Evolutionary conservation across 2,888 invertebrate species (phyloP).

Genomic region (Eupithecia exiguata): DNA sequence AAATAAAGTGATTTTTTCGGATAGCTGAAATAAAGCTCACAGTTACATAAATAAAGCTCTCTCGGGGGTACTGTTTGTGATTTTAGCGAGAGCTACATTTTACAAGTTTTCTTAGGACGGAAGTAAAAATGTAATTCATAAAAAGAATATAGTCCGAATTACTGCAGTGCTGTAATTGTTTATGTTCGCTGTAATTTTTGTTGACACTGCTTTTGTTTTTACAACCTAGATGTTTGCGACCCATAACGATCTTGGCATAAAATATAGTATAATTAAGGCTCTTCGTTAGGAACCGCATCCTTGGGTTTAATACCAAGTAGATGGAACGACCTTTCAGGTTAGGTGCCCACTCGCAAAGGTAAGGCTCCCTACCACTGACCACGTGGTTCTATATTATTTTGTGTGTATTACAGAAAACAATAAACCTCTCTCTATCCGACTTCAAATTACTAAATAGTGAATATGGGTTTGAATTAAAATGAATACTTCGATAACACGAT

Average conservation of each 20-base stretch:
- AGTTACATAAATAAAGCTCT: conserved; percentile 59
- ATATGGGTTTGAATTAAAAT: no score
- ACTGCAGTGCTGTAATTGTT: conserved; percentile 18
- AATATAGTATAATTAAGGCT: conserved; percentile 24
- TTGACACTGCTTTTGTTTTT: conserved; percentile 24
- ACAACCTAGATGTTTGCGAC: conserved; percentile 20
- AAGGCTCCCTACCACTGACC: not conserved
- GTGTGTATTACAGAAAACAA: no score
- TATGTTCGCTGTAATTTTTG: conserved; percentile 17
- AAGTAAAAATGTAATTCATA: conserved; percentile 47
- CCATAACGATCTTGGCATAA: conserved; percentile 19
- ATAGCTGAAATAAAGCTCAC: conserved; percentile 53
- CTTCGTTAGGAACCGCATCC: conserved; percentile 20
- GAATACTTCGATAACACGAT: no score
- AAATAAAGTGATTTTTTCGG: conserved; percentile 52
- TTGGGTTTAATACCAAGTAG: not conserved
- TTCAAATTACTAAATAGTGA: no score
- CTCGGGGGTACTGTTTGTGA: conserved; percentile 54
- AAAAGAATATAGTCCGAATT: conserved; percentile 20
- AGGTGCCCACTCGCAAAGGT: not conserved
- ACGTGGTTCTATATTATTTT: not conserved
- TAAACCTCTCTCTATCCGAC: no score
- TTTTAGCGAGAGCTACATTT: conserved; percentile 50
- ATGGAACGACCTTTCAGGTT: conserved; percentile 2
- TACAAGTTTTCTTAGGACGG: conserved; percentile 57